phyloP scores from a whole-genome alignment of 2,113 vertebrate genomes.

The Rhea pennata region DNA sequence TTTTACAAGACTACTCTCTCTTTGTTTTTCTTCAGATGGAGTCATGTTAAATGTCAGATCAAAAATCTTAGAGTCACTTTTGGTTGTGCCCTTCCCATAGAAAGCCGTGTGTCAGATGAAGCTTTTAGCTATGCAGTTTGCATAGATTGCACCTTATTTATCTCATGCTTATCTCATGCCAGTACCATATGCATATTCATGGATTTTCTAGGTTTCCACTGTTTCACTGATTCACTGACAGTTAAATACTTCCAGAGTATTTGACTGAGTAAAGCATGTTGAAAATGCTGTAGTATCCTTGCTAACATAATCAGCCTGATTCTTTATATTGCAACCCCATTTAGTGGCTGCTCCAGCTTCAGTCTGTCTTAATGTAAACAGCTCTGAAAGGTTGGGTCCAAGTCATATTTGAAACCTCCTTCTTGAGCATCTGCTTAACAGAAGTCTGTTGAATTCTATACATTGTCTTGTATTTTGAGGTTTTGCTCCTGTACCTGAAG shows the following conservation, averaged over 20 bases:
- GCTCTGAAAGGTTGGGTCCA: neutral
- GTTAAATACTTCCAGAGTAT: too few relatives aligned
- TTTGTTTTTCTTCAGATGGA: neutral
- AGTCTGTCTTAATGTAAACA: neutral
- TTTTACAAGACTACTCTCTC: neutral
- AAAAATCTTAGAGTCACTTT: neutral
- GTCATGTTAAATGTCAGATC: neutral
- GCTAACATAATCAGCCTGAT: neutral
- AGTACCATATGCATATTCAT: neutral
- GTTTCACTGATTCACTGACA: constrained; percentile 1
- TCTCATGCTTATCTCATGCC: neutral
- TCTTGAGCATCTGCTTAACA: neutral
- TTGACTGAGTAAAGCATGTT: neutral
- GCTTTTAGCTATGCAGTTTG: neutral
- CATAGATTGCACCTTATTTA: neutral
- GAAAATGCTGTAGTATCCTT: neutral
- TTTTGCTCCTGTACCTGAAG: neutral
- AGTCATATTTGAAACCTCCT: neutral
- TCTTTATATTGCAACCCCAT: neutral
- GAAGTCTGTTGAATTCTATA: neutral
- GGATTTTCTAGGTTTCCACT: neutral
- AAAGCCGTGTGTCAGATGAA: neutral
- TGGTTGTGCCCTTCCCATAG: neutral
- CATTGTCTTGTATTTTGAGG: neutral
- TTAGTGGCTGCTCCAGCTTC: neutral